Conservation (phyloP, 2,888 invertebrate genomes). For the Seira musarum region DNA sequence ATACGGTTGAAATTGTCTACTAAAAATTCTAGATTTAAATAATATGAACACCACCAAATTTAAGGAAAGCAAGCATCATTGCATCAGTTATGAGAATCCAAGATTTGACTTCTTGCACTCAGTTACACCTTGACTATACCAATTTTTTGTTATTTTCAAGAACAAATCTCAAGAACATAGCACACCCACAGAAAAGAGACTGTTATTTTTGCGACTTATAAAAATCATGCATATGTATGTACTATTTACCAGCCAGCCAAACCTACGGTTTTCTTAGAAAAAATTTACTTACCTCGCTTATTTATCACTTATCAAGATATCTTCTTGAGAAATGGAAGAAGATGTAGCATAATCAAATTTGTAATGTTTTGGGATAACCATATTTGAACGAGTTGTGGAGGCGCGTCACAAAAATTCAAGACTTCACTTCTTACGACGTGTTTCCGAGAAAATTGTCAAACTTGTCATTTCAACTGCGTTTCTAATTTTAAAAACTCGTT, state of each 20-base stretch:
- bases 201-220: neutral
- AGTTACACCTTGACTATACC: neutral
- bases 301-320: neutral
- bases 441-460: neutral
- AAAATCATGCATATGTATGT: neutral
- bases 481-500: neutral
- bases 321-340: neutral
- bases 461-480: neutral
- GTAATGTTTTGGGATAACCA: too few relatives aligned
- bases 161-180: neutral
- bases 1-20: slow-evolving; percentile 52
- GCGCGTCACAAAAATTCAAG: too few relatives aligned
- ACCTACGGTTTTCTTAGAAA: neutral
- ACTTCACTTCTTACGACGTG: too few relatives aligned
- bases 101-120: neutral
- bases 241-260: too few relatives aligned
- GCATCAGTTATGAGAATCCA: neutral
- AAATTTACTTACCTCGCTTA: neutral
- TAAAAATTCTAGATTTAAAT: neutral
- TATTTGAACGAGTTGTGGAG: too few relatives aligned
- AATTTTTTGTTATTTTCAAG: neutral
- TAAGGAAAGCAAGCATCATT: neutral
- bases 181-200: neutral
- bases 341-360: too few relatives aligned
- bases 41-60: neutral